Evolutionary conservation across 1,140 invertebrate species (phyloP), one percentile per base, ranked within the genome.

Genomic region (Harlomillsia oculata): DNA sequence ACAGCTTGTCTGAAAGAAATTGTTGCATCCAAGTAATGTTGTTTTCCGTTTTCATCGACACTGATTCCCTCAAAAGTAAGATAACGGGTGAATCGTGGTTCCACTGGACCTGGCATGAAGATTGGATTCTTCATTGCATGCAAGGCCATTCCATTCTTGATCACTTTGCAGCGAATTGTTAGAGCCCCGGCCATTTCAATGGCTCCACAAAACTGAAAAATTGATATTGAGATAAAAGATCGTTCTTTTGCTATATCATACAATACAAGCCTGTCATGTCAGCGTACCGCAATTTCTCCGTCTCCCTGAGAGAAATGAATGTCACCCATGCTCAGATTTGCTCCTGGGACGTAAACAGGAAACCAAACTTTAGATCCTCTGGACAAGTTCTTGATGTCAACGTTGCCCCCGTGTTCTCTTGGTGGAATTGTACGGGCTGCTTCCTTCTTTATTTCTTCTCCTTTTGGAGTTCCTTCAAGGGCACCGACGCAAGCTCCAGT

Each of bases 271-370:
- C 18, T n/a, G 8, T 18, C 20, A 18, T n/a, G 18, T 37, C 14
- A 18, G 36, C 36, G 36, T 56, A 60, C 59, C 2, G 51, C 26
- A 18, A 62, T 34, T 56, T 62, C 60, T 14, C 60, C 60, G 40
- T 62, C 60, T 0, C 60, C 60, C 36, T 58, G 56, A 16, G 56
- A 54, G 34, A 62, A 62, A 34, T 59, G 60, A 45, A 62, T 41
- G 25, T 62, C 60, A 18, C 60, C 60, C 0, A 62, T 9, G n/a
- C 45, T 51, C 3, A 62, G 34, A 20, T 62, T 62, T 2, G 56
- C 60, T 44, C 60, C 60, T 32, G 21, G 30, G 2, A 59, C 37
- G 34, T 55, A 62, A 23, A 62, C 56, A 1, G 60, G 60, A 2
- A 62, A 21, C 55, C 56, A 62, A 18, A 59, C 21, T 45, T 59